Base-by-base conservation (phyloP, 1,140 invertebrate species). In the Orussus abietinus region DNA sequence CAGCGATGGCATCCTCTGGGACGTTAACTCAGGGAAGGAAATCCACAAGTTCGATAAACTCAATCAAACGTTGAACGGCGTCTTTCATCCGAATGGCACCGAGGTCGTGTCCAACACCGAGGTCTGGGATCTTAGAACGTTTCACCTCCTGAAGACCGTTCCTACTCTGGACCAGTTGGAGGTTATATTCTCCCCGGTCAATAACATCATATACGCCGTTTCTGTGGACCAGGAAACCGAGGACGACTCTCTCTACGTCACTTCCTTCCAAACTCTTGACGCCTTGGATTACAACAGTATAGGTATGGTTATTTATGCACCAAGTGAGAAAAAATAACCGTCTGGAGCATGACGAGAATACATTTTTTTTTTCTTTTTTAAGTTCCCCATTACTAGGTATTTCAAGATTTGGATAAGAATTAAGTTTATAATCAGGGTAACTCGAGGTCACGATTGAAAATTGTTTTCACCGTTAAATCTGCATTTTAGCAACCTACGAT, bases 31-130 rank as follows among this genome's bases (percentile, higher is more conserved):
- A 0, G 85, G 85, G 3, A 89, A 87, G 55, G 81, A 89, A 55
- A 88, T 97, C 32, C 93, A 98, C 66, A 98, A 98, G 62, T 94
- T 99, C 60, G 96, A 98, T 74, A 98, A 98, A 70, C 79, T 98
- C 13, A 97, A 98, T 74, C 86, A 95, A 61, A 85, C 85, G 22
- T 80, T 96, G 13, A 96, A 90, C 61, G 96, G 96, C 1, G 85
- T 95, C 1, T 99, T 99, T 65, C 95, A 98, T 81, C 95, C 96
- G 0, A 96, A 94, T 66, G 95, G 94, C 0, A 77, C 92, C 25
- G 94, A 98, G 74, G 88, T 93, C 30, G 82, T 89, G 43, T 86
- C 87, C n/a, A 90, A 90, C 55, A 90, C 86, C 1, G 87, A 91
- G 76, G 85, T 96, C 22, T 99, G 96, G 96, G 96, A 99, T 69